Base-by-base conservation (phyloP, 2,113 vertebrate genomes). In the Progne subis region DNA sequence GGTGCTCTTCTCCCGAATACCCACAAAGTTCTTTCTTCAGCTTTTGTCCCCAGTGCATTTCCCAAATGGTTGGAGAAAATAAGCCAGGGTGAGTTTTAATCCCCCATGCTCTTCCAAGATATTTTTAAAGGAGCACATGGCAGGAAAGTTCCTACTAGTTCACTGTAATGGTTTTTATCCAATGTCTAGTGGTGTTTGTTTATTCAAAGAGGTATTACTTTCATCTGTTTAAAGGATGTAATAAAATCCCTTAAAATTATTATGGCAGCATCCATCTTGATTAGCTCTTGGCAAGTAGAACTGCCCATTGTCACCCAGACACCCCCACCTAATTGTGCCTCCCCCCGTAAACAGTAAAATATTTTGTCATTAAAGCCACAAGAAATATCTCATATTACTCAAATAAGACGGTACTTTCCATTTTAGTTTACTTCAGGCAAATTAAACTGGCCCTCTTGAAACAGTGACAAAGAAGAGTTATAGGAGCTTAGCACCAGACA, bases 361-460 rank as follows among this genome's bases (percentile, higher is more conserved):
- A 96, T 93, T 97, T 96, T 96, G 91, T 96, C 96, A 92, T 81
- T 82, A 94, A 97, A 98, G 83, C 97, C 95, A 79, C 95, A 97
- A 97, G 98, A 97, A 97, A 84, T 82, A 76, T 92, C 94, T 97
- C 93, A 86, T 95, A 92, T 98, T 97, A 98, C 97, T 97, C 97
- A 97, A 94, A 92, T 97, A 97, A 97, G 98, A 97, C 3, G 97
- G 98, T 98, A 98, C 98, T 99, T 99, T 99, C 98, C 98, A 98
- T 96, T 98, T 98, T 64, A 82, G 74, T 86, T 97, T 92, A 94
- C 98, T 96, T 95, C 88, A 52, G 97, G 98, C 97, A 97, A 97
- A 97, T 97, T 92, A 95, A 97, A 82, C 79, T 91, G 92, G 31
- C 74, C 92, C 82, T 94, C 97, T 97, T 92, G 95, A 96, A 98